Evolutionary conservation across 2,113 vertebrate genomes (phyloP).

Genomic region (Recurvirostra avosetta): DNA sequence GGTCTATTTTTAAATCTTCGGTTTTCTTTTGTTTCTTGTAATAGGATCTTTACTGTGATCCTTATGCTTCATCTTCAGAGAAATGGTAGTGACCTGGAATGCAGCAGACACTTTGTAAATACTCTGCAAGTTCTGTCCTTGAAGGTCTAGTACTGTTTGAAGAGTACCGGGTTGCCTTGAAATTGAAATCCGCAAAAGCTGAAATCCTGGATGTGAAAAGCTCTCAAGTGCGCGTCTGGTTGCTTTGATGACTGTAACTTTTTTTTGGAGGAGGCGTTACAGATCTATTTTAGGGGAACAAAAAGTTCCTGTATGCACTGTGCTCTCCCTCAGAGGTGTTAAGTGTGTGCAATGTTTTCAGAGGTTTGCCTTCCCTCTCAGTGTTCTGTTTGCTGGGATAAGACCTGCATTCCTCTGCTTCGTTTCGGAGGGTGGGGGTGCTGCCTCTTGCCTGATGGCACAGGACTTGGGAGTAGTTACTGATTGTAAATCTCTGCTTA

Average conservation of each 20-base stretch:
- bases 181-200: not conserved
- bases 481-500: not conserved
- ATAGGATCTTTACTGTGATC: not conserved
- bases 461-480: not conserved
- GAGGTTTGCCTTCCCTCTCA: not conserved
- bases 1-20: not conserved
- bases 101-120: not conserved
- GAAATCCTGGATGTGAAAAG: not conserved
- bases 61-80: not conserved
- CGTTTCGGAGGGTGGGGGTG: rapidly evolving
- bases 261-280: not conserved
- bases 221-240: not conserved
- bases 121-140: not conserved
- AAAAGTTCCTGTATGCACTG: not conserved
- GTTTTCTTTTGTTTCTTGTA: constrained; percentile 20
- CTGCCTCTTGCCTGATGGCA: not conserved
- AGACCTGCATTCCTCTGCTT: not conserved
- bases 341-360: not conserved
- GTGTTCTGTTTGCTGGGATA: not conserved
- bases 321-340: not conserved
- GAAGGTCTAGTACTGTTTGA: not conserved
- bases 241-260: not conserved
- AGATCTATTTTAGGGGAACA: not conserved
- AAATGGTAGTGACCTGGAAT: not conserved
- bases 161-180: not conserved